Evolutionary conservation across 2,113 vertebrate species (phyloP).

Genomic region (Lanius ludovicianus): DNA sequence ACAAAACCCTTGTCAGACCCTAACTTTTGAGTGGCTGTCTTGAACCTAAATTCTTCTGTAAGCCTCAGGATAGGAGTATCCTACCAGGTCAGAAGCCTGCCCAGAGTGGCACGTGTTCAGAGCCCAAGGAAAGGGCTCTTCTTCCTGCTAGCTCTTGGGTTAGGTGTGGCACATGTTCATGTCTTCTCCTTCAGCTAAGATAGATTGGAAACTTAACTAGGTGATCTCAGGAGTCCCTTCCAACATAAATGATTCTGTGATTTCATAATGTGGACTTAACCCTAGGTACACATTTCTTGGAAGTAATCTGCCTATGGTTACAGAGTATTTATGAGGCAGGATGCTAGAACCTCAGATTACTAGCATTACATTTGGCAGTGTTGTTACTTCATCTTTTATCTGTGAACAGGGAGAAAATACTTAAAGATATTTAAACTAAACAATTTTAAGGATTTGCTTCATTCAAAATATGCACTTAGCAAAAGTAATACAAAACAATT

Average conservation of each 20-base stretch:
- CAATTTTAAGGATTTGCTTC: neutral
- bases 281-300: neutral
- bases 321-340: neutral
- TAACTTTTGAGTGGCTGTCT: neutral
- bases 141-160: neutral
- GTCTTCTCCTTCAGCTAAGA: neutral
- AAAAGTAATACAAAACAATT: neutral
- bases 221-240: neutral
- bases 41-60: neutral
- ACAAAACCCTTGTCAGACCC: neutral
- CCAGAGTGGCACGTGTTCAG: neutral
- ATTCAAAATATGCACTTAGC: neutral
- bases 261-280: neutral
- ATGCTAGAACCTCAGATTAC: neutral
- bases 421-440: neutral
- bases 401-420: neutral
- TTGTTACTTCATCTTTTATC: neutral
- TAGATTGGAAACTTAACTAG: neutral
- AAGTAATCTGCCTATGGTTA: neutral
- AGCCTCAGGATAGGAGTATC: neutral
- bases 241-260: neutral
- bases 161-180: neutral
- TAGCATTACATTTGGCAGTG: neutral
- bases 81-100: rapidly evolving
- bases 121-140: neutral